Base-by-base conservation (phyloP, 1,140 invertebrate species). In the Lucilia cuprina region DNA sequence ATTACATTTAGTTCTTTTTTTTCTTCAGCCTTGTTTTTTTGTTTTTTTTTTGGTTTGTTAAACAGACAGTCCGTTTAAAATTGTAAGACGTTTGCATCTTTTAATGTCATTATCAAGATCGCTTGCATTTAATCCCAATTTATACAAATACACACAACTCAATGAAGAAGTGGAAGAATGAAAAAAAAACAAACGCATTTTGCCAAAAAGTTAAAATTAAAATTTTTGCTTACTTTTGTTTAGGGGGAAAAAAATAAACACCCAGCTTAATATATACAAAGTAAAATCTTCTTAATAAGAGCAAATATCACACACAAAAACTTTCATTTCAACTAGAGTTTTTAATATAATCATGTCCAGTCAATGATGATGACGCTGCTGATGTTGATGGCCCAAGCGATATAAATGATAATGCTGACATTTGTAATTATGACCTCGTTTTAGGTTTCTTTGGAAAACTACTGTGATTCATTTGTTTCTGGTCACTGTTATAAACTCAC, bases 51-150 rank as follows among this genome's bases (percentile, higher is more conserved):
- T 77, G 74, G 74, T 35, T 77, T 77, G 41, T 80, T 49, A 80
- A 49, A 50, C 77, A 80, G 77, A 50, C 77, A 80, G 74, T 80
- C 77, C 41, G 77, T 80, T 80, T 80, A 80, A 80, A 80, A 80
- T 80, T 80, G 47, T 80, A 80, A 80, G 77, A 80, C 77, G 77
- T 80, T 80, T 80, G 77, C 88, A 88, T 89, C 88, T 89, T 89
- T 89, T 89, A 89, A 89, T 89, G 87, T 89, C 88, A 89, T 89
- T 89, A 89, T 89, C 88, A 89, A 89, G 88, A 89, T 89, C 88
- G 88, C 88, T 89, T 89, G 88, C 88, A 87, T 89, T 89, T 89
- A 89, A 89, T 89, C 88, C 19, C 65, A 70, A 17, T 60, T 60
- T 70, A 70, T 60, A 21, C 21, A 21, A 70, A 70, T 8, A 41